Conservation (phyloP, 2,113 vertebrate genomes). For the Campylomormyrus numenius region DNA sequence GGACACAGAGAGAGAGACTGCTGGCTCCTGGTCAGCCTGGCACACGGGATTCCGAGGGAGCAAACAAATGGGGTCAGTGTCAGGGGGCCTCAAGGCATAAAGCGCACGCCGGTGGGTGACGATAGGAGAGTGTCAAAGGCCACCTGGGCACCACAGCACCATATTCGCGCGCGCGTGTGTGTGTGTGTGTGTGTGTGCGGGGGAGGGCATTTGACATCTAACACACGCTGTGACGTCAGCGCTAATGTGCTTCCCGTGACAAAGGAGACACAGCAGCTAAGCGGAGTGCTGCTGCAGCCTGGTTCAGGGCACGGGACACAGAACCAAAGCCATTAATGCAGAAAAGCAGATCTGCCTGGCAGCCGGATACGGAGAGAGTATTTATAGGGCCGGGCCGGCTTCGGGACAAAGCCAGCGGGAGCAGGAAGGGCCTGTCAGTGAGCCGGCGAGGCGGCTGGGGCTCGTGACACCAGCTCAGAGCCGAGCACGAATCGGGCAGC, state of each 20-base stretch:
- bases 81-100: neutral
- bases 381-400: conserved; percentile 18
- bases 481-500: neutral
- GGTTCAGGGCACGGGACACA: neutral
- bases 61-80: neutral
- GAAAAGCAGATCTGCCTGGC: conserved; percentile 15
- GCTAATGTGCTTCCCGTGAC: neutral
- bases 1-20: neutral
- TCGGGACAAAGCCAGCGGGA: conserved; percentile 4
- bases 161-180: neutral
- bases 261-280: neutral
- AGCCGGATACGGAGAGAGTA: conserved; percentile 14
- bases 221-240: neutral
- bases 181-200: neutral
- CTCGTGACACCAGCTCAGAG: neutral
- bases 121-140: neutral
- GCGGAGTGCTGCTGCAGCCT: neutral
- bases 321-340: conserved; percentile 16
- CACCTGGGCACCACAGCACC: neutral
- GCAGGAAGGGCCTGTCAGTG: neutral
- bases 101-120: neutral
- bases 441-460: conserved; percentile 9
- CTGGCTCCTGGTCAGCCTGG: neutral
- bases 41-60: neutral
- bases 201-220: neutral